A percentile compares a stretch with the other conserved stretches of the same genome.
Conservation (phyloP, 1,140 invertebrate species). For the Platyscapa corneri region DNA sequence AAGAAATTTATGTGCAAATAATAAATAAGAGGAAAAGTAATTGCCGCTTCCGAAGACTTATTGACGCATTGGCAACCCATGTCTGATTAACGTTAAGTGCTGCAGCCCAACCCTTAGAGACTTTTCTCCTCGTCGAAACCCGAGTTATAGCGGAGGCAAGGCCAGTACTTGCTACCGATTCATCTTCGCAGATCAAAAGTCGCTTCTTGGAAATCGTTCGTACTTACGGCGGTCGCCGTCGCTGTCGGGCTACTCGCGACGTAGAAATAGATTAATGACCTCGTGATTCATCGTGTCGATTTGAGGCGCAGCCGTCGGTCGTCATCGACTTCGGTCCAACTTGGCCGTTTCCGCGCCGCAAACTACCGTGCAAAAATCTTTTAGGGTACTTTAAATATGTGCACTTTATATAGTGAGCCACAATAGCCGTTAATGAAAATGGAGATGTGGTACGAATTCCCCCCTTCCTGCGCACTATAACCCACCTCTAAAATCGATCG, state of each 20-base stretch:
- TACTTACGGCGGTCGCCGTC: conserved; percentile 37
- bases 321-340: conserved; percentile 51
- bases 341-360: conserved; percentile 3
- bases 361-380: conserved; percentile 38
- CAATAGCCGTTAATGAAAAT: conserved; percentile 19
- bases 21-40: neutral
- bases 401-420: neutral
- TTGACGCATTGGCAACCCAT: neutral
- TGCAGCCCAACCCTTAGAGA: conserved; percentile 26
- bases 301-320: conserved; percentile 54
- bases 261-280: conserved; percentile 68
- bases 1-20: neutral
- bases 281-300: conserved; percentile 67
- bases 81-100: conserved; percentile 41
- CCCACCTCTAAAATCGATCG: neutral
- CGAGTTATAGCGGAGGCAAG: conserved; percentile 42
- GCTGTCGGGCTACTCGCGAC: conserved; percentile 35
- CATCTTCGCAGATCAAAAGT: conserved; percentile 67
- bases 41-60: neutral
- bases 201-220: conserved; percentile 65
- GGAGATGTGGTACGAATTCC: neutral
- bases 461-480: neutral
- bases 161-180: conserved; percentile 58
- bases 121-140: conserved; percentile 53
- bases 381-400: conserved; percentile 7